Percentiles rank a stretch among this genome's conserved stretches.
Evolutionary conservation across 2,888 invertebrate species (phyloP).

Genomic region (Thyatira batis): DNA sequence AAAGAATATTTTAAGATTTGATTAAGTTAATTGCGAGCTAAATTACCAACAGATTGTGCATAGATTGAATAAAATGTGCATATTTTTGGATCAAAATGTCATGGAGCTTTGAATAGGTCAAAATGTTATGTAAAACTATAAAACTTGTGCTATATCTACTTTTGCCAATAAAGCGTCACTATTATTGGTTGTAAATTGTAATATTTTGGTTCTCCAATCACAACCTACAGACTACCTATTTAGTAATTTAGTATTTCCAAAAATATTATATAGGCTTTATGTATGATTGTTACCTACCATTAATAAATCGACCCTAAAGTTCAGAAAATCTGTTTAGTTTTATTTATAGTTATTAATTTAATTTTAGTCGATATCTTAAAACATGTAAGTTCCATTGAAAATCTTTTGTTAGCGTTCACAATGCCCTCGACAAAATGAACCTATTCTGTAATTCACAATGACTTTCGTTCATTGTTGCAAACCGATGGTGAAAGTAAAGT

Average conservation of each 20-base stretch:
- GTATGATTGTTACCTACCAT: too few species aligned
- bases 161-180: too few species aligned
- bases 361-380: not conserved
- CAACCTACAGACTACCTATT: too few species aligned
- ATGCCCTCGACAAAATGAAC: not conserved
- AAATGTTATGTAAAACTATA: too few species aligned
- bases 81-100: not conserved
- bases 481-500: conserved; percentile 55
- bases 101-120: too few species aligned
- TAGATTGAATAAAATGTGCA: not conserved
- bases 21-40: not conserved
- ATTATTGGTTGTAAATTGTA: too few species aligned
- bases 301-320: too few species aligned
- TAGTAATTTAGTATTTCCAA: too few species aligned
- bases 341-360: not conserved
- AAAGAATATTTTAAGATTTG: not conserved
- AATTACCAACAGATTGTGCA: not conserved
- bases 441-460: conserved; percentile 1
- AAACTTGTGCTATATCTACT: too few species aligned
- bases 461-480: conserved; percentile 17
- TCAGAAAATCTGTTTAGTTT: too few species aligned
- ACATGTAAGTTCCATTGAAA: not conserved
- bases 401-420: not conserved
- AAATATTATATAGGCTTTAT: too few species aligned
- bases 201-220: too few species aligned